phyloP scores from a whole-genome alignment of 2,113 vertebrate species.

The Chrysemys picta region DNA sequence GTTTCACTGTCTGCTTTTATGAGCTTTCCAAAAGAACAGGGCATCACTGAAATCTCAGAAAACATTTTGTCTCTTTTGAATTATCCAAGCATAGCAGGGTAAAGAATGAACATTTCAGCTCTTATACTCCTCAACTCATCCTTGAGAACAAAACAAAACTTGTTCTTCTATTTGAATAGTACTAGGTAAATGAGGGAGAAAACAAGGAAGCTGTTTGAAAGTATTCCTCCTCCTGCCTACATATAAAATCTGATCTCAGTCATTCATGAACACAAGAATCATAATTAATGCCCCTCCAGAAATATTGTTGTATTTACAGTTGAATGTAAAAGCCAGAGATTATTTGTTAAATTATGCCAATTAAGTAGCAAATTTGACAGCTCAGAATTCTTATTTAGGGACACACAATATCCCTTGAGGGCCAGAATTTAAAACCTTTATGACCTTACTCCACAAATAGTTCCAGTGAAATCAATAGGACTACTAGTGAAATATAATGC shows the following conservation, averaged over 20 bases:
- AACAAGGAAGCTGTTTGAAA: neutral
- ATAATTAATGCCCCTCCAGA: neutral
- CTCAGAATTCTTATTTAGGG: neutral
- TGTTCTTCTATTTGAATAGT: neutral
- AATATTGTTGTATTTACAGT: neutral
- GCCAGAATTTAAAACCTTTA: neutral
- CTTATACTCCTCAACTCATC: neutral
- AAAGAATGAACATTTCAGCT: neutral
- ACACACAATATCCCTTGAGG: neutral
- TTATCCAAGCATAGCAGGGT: neutral
- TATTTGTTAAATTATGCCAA: neutral
- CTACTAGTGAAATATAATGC: neutral
- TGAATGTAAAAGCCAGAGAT: neutral
- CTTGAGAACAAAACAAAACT: neutral
- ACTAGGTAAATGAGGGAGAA: neutral
- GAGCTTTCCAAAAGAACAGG: neutral
- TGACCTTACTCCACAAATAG: neutral
- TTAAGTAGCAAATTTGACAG: neutral
- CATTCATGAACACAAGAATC: neutral
- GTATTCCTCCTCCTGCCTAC: neutral
- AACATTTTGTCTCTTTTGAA: neutral
- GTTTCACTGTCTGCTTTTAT: neutral
- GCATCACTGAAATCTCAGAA: accelerated
- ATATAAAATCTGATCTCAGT: neutral
- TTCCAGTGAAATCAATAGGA: neutral